Percentiles rank a stretch among this genome's conserved stretches.
Conservation (phyloP, 2,113 vertebrate genomes). For the Pycnonotus jocosus region DNA sequence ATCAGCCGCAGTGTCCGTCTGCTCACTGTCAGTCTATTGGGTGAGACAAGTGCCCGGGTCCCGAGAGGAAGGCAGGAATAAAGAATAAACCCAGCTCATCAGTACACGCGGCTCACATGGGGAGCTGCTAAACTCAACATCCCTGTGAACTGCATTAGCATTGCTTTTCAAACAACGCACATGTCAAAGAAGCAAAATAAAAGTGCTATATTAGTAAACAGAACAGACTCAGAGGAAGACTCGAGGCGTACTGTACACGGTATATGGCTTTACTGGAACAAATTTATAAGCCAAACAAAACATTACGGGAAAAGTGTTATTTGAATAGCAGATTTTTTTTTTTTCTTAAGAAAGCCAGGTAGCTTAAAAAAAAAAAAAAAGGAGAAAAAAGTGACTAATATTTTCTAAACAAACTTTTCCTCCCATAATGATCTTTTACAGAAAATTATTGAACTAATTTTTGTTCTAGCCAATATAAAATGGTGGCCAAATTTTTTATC, state of each 20-base stretch:
- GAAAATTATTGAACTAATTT: not conserved
- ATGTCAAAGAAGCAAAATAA: slow-evolving; percentile 65
- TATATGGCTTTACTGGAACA: slow-evolving; percentile 35
- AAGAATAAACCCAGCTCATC: slow-evolving; percentile 79
- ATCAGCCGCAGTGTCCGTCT: slow-evolving; percentile 89
- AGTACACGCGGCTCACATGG: slow-evolving; percentile 2
- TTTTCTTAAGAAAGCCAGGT: slow-evolving; percentile 44
- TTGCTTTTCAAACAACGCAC: slow-evolving; percentile 52
- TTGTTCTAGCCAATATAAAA: not conserved
- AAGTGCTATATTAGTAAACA: slow-evolving; percentile 65
- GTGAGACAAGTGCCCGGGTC: slow-evolving; percentile 69
- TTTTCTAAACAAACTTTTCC: not conserved
- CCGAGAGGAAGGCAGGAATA: slow-evolving; percentile 79
- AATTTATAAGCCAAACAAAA: slow-evolving; percentile 38
- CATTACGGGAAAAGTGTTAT: not conserved
- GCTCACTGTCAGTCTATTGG: slow-evolving; percentile 93
- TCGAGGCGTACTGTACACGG: slow-evolving; percentile 58
- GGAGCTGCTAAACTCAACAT: not conserved
- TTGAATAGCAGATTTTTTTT: not conserved
- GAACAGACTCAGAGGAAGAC: slow-evolving; percentile 79
- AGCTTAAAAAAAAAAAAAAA: not conserved
- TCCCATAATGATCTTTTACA: not conserved
- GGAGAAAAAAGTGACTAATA: fast-evolving
- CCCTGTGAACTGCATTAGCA: slow-evolving; percentile 41
- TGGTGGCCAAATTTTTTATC: not conserved